phyloP scores from a whole-genome alignment of 2,797 vertebrate genomes.

The Sebastes itinus region DNA sequence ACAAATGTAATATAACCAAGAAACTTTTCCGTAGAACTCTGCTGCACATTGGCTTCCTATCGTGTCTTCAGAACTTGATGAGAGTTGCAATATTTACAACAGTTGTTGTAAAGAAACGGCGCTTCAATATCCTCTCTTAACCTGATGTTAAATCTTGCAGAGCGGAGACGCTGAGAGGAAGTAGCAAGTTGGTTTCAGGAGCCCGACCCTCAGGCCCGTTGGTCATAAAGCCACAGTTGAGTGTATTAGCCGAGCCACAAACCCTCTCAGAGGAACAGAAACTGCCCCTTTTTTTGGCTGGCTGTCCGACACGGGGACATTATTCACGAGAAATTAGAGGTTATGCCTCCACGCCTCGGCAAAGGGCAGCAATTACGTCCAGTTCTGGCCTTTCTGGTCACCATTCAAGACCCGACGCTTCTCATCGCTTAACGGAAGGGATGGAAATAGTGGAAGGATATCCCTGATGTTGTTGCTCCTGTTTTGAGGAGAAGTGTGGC shows the following conservation, averaged over 20 bases:
- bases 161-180: conserved; percentile 40
- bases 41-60: neutral
- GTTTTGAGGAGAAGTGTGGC: conserved; percentile 43
- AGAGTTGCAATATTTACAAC: conserved; percentile 10
- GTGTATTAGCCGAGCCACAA: conserved; percentile 77
- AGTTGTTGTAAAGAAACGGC: neutral
- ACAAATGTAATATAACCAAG: neutral
- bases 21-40: neutral
- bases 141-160: conserved; percentile 25
- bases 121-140: conserved; percentile 3
- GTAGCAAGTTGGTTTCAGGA: conserved; percentile 38
- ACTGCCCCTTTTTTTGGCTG: conserved; percentile 73
- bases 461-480: conserved; percentile 54
- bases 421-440: conserved; percentile 42
- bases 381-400: conserved; percentile 57
- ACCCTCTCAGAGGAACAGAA: conserved; percentile 75
- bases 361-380: conserved; percentile 75
- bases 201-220: conserved; percentile 49
- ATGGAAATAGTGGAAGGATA: conserved; percentile 64
- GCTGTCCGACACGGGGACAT: conserved; percentile 69
- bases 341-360: conserved; percentile 69
- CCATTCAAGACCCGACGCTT: conserved; percentile 58
- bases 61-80: neutral
- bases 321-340: conserved; percentile 81
- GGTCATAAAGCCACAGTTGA: conserved; percentile 72